Base-by-base conservation (phyloP, 2,888 invertebrate genomes). In the Poecilus cupreus region DNA sequence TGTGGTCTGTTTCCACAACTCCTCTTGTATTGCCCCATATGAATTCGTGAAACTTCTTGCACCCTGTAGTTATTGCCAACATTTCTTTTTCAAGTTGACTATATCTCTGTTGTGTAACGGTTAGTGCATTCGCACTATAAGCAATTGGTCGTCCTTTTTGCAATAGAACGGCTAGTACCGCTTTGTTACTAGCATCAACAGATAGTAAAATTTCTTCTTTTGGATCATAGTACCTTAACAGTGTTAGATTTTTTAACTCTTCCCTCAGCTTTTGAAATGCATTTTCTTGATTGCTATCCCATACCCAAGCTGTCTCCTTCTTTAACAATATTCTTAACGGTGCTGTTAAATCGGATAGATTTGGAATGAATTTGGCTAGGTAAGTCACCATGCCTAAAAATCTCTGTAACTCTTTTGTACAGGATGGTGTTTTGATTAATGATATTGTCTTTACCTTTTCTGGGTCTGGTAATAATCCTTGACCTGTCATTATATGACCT, bases 361-460 rank as follows among this genome's bases (percentile, higher is more conserved):
- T 60, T 2, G 11, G 1, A n/a, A 60, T 60, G n/a, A 60, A 60
- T 22, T 60, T 60, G 2, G 60, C 2, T 11, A 60, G 10, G 11
- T 60, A 60, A 8, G 60, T 60, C 4, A 78, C 11, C 77, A 82
- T 82, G 6, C 82, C 77, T 24, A 78, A 49, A 4, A 78, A 43
- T 18, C 82, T n/a, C 68, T 77, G 64, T 2, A 82, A 20, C 68
- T 82, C 68, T 16, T 43, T 43, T 51, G 37, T 32, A 22, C 78
- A 78, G 24, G 75, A 20, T 13, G 64, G 82, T 16, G 76, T 54
- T 43, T 78, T 60, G 3, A 82, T 20, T 26, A 20, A 8, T 8
- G 5, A 1, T 22, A 64, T 64, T 49, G 82, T 64, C 11, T 82
- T 51, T 22, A 78, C 26, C 68, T 81, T 82, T 11, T 76, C 32